phyloP scores from a whole-genome alignment of 2,888 invertebrate genomes.

The Pachymerium ferrugineum region DNA sequence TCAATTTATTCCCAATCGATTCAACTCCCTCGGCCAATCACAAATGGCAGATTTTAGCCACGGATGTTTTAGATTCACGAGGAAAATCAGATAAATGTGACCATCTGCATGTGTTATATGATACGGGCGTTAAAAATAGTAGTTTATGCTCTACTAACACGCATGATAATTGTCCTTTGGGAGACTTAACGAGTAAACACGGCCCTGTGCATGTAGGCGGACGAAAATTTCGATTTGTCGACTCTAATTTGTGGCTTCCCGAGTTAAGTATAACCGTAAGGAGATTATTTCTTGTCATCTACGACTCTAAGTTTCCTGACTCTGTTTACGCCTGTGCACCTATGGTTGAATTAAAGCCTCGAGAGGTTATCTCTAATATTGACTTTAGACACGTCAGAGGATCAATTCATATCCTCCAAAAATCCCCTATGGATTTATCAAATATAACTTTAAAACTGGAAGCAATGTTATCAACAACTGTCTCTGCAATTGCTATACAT shows the following conservation, averaged over 20 bases:
- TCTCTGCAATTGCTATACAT: slow-evolving; percentile 36
- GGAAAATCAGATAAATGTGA: slow-evolving; percentile 65
- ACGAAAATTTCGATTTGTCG: slow-evolving; percentile 55
- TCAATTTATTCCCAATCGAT: slow-evolving; percentile 61
- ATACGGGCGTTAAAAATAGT: slow-evolving; percentile 62
- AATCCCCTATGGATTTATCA: slow-evolving; percentile 67
- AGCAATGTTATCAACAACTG: too few species aligned
- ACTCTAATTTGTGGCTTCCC: slow-evolving; percentile 63
- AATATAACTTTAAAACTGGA: background rate
- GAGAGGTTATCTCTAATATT: slow-evolving; percentile 46
- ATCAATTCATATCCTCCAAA: slow-evolving; percentile 67
- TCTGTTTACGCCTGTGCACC: slow-evolving; percentile 77
- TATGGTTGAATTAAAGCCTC: slow-evolving; percentile 49
- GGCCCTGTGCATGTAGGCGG: slow-evolving; percentile 57
- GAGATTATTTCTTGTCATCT: slow-evolving; percentile 72
- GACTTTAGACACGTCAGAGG: slow-evolving; percentile 71
- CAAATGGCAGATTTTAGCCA: slow-evolving; percentile 81
- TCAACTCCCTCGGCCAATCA: slow-evolving; percentile 60
- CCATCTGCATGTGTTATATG: slow-evolving; percentile 74
- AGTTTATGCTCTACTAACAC: slow-evolving; percentile 49
- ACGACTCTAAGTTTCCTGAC: slow-evolving; percentile 68
- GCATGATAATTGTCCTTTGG: slow-evolving; percentile 43
- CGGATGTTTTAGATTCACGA: slow-evolving; percentile 71
- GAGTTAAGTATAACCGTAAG: slow-evolving; percentile 52
- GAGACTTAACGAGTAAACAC: slow-evolving; percentile 66